Conservation (phyloP, 2,797 vertebrate species). For the Coregonus sp. region DNA sequence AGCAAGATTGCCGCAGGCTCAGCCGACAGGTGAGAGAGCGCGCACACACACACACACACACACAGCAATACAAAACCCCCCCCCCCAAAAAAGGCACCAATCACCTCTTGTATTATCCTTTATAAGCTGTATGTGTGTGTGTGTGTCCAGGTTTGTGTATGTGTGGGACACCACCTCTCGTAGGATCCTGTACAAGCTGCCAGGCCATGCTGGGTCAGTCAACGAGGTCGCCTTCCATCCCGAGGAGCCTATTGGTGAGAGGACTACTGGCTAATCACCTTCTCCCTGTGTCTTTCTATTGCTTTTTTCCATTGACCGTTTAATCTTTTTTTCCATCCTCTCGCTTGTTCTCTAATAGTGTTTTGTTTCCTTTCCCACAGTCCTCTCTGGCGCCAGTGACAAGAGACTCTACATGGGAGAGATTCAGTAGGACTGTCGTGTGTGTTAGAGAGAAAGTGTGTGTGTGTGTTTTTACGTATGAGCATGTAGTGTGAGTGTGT, state of each 20-base stretch:
- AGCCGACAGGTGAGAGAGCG: slow-evolving; percentile 86
- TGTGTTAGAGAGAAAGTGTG: slow-evolving; percentile 2
- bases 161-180: slow-evolving; percentile 98
- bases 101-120: not conserved
- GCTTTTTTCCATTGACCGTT: not conserved
- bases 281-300: not conserved
- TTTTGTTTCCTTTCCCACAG: slow-evolving; percentile 65
- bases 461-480: not conserved
- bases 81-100: not conserved
- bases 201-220: slow-evolving; percentile 94
- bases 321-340: too few relatives aligned
- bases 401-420: slow-evolving; percentile 97
- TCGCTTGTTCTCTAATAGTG: not conserved
- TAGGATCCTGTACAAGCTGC: slow-evolving; percentile 95
- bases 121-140: not conserved
- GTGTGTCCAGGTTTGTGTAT: slow-evolving; percentile 87
- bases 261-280: not conserved
- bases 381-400: slow-evolving; percentile 93
- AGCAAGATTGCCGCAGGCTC: slow-evolving; percentile 97
- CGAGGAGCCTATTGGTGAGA: slow-evolving; percentile 89
- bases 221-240: slow-evolving; percentile 96
- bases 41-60: not conserved
- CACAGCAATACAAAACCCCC: not conserved
- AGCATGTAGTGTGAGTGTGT: too few relatives aligned
- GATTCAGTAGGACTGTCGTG: slow-evolving; percentile 81